Base-by-base conservation (phyloP, 2,113 vertebrate genomes). In the Delphinus delphis region DNA sequence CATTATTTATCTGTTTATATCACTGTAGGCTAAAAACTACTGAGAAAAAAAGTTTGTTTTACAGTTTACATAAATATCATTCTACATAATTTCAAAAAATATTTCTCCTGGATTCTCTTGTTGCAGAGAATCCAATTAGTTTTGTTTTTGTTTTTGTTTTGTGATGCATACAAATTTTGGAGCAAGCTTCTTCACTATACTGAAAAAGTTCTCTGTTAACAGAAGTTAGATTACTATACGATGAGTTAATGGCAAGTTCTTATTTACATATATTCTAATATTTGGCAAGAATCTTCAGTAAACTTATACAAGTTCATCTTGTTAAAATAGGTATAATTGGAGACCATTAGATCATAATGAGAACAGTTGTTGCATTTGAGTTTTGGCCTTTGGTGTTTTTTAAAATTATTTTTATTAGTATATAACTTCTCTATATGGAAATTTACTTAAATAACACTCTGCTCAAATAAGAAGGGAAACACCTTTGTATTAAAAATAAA, bases 1-100 rank as follows among this genome's bases (percentile, higher is more conserved):
- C n/a, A 13, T 36, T 55, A 41, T 90, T 80, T 71, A 88, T 73
- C 55, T 95, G 20, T 73, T 91, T 97, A n/a, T 18, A 82, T 73
- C 58, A 68, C 36, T 80, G n/a, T 36, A 79, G 67, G 11, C 31
- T 93, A 77, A 8, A 67, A 71, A 60, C 28, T 73, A n/a, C 31
- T 79, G 73, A 91, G 26, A 87, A 23, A 90, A 68, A 89, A 90
- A 65, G 28, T 21, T 2, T 86, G 23, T 36, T 65, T 93, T 41
- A 88, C 8, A 79, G n/a, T 25, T 53, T 28, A 91, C 28, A 73
- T 93, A 70, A 95, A 82, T 74, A 58, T 31, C 17, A 47, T 70
- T 47, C 18, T 83, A 8, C 11, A 1, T 41, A 82, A 65, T 91
- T 93, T 8, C 55, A 89, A 74, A 74, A 74, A 65, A 50, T 38